These are phyloP conservation scores for Drosophila mojavensis DNA, from an alignment of 1,140 invertebrate genomes.

Conservation along the genomic window DNA sequence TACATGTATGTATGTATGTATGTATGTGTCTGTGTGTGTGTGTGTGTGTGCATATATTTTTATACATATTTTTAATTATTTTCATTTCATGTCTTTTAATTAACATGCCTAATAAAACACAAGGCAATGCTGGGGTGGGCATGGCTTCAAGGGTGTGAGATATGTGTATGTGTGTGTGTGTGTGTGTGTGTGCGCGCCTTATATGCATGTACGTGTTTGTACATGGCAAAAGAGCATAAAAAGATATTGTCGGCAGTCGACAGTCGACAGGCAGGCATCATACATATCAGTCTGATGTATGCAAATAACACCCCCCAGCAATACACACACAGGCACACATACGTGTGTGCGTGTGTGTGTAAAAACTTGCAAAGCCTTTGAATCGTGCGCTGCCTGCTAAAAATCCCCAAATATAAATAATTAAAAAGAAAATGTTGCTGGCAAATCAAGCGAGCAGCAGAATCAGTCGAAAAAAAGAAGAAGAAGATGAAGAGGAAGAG, in stretches of 20 bases:
- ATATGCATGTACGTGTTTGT: conserved; percentile 14
- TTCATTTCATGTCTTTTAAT: conserved; percentile 84
- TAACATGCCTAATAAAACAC: conserved; percentile 84
- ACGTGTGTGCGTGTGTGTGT: neutral
- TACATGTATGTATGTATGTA: neutral
- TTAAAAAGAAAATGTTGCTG: conserved; percentile 81
- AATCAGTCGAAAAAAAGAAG: conserved; percentile 3
- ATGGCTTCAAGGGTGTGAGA: neutral
- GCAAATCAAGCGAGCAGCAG: conserved; percentile 70
- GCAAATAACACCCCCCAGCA: conserved; percentile 71
- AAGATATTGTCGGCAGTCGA: conserved; percentile 68
- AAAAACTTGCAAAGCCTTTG: conserved; percentile 63
- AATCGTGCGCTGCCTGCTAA: conserved; percentile 73
- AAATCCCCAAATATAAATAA: conserved; percentile 82
- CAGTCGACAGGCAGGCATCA: conserved; percentile 33
- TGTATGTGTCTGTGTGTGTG: neutral
- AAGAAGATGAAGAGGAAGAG: neutral
- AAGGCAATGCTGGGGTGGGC: conserved; percentile 50
- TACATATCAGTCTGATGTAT: conserved; percentile 59
- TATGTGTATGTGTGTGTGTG: neutral
- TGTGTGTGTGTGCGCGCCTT: conserved; percentile 16
- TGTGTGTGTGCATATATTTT: conserved; percentile 25
- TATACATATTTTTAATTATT: conserved; percentile 80
- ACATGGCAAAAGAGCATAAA: conserved; percentile 57
- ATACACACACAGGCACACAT: conserved; percentile 27